A percentile compares a stretch with the other conserved stretches of the same genome.
Conservation (phyloP, 2,113 vertebrate genomes). For the Coptodon bakossiorum region DNA sequence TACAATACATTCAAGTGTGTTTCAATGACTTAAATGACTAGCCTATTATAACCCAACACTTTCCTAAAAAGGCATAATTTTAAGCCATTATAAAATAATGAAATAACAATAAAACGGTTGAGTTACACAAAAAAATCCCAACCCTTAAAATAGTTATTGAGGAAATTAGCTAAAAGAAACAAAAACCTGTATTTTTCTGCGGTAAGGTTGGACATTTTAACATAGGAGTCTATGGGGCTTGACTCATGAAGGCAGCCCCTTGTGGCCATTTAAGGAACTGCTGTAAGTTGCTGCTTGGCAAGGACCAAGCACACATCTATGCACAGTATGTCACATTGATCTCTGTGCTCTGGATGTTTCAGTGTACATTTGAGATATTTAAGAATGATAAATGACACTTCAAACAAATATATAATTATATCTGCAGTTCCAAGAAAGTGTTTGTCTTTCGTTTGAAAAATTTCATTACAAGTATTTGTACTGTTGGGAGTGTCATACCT, state of each 20-base stretch:
- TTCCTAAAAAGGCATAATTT: neutral
- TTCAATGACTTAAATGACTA: neutral
- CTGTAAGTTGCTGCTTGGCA: neutral
- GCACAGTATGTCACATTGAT: neutral
- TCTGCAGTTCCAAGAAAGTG: neutral
- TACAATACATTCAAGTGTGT: neutral
- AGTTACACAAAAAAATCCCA: neutral
- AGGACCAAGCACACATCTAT: neutral
- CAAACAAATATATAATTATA: neutral
- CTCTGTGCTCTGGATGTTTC: neutral
- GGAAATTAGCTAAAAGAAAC: neutral
- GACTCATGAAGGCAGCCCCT: neutral
- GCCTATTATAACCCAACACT: neutral
- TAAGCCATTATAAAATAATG: neutral
- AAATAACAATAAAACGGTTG: neutral
- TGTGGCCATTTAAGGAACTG: neutral
- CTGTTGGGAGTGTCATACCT: neutral
- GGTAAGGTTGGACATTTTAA: neutral
- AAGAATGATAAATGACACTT: neutral
- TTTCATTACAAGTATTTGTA: neutral
- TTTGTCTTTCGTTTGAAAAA: neutral
- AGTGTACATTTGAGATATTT: neutral
- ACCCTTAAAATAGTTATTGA: neutral
- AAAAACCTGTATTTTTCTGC: neutral
- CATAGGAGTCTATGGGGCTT: neutral